Evolutionary conservation across 2,888 invertebrate species (phyloP).

Genomic region (Tipula lateralis): DNA sequence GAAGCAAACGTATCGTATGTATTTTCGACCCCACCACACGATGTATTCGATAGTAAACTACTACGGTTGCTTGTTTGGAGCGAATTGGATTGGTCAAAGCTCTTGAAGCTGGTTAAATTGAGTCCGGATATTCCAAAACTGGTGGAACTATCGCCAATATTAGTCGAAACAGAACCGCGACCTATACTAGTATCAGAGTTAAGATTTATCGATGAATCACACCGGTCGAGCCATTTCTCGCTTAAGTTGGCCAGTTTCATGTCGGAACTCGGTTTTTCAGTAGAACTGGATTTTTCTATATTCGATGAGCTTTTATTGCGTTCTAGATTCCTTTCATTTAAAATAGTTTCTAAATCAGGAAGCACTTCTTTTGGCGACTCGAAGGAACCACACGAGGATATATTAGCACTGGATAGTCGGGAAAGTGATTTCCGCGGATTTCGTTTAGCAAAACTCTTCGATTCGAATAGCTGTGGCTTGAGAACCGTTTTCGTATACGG

Average conservation of each 20-base stretch:
- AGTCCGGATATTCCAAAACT: slow-evolving; percentile 29
- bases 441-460: slow-evolving; percentile 63
- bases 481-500: slow-evolving; percentile 40
- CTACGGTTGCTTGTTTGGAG: not conserved
- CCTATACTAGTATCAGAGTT: not conserved
- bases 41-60: not conserved
- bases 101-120: not conserved
- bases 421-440: slow-evolving; percentile 69
- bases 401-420: slow-evolving; percentile 35
- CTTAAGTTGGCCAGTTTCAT: slow-evolving; percentile 43
- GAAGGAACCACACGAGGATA: slow-evolving; percentile 31
- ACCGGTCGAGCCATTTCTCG: slow-evolving; percentile 48
- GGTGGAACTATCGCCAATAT: not conserved
- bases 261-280: slow-evolving; percentile 36
- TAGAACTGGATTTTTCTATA: not conserved
- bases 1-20: slow-evolving; percentile 38
- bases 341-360: slow-evolving; percentile 48
- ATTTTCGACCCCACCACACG: slow-evolving; percentile 38
- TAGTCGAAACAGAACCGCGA: not conserved
- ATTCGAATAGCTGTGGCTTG: slow-evolving; percentile 64
- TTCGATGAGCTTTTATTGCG: slow-evolving; percentile 38
- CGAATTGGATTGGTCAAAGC: not conserved
- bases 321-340: slow-evolving; percentile 37
- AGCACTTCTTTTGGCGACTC: slow-evolving; percentile 36
- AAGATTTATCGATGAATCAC: slow-evolving; percentile 33